A percentile compares a stretch with the other conserved stretches of the same genome.
Conservation (phyloP, 2,888 invertebrate species). For the Chrysomela aeneicollis region DNA sequence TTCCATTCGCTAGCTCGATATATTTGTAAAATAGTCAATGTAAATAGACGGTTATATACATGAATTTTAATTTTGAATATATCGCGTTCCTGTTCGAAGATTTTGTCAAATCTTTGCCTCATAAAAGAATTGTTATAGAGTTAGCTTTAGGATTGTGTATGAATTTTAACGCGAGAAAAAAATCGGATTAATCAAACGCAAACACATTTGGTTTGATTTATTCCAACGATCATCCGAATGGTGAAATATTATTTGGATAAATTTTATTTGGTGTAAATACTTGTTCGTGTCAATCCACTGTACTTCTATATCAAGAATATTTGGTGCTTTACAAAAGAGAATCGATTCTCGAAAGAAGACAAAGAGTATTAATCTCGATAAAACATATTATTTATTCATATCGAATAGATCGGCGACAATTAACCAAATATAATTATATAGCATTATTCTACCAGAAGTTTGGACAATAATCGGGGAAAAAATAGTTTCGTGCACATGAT, state of each 20-base stretch:
- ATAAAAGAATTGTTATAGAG: conserved; percentile 28
- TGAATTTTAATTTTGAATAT: not conserved
- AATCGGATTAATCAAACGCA: conserved; percentile 6
- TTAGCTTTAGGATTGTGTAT: conserved; percentile 23
- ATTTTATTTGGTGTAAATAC: conserved; percentile 20
- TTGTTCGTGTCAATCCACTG: conserved; percentile 8
- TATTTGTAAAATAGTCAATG: not conserved
- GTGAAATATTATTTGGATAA: conserved; percentile 4
- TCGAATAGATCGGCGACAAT: conserved; percentile 14
- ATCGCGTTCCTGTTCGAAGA: conserved; percentile 32
- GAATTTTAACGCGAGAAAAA: conserved; percentile 22
- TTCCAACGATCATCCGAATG: too few species aligned
- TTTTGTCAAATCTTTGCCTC: conserved; percentile 25
- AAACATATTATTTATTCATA: conserved; percentile 46
- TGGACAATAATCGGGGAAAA: conserved; percentile 41
- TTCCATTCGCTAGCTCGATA: not conserved
- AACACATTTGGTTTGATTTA: conserved; percentile 6
- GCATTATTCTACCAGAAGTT: conserved; percentile 27
- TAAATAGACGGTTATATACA: not conserved
- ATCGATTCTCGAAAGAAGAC: conserved; percentile 20
- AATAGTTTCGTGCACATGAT: conserved; percentile 12
- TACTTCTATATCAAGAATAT: conserved; percentile 34
- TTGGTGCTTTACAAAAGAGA: conserved; percentile 36
- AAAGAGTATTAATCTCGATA: conserved; percentile 27
- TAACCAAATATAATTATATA: not conserved